Conservation (phyloP, 2,113 vertebrate genomes). For the Rhabdornis inornatus region DNA sequence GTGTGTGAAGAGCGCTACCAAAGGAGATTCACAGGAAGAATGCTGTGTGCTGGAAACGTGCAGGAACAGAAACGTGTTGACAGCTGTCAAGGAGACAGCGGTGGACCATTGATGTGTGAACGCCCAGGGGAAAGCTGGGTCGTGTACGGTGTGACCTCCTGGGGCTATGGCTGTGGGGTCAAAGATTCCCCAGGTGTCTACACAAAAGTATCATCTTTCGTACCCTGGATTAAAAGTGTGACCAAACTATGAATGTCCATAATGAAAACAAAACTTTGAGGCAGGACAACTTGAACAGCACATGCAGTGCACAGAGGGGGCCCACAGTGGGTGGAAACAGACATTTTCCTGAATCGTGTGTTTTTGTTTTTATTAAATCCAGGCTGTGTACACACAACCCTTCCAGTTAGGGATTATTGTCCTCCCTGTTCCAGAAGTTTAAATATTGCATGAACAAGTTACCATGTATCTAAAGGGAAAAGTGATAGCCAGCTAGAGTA, state of each 20-base stretch:
- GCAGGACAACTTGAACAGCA: not conserved
- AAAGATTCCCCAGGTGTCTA: slow-evolving; percentile 94
- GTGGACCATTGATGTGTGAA: slow-evolving; percentile 92
- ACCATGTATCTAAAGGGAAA: not conserved
- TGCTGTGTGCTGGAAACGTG: slow-evolving; percentile 91
- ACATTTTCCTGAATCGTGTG: not conserved
- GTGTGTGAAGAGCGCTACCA: slow-evolving; percentile 87
- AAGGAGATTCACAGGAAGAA: slow-evolving; percentile 87
- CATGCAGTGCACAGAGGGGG: not conserved
- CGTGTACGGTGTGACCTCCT: slow-evolving; percentile 93
- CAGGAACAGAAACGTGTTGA: slow-evolving; percentile 81
- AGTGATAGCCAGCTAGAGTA: not conserved
- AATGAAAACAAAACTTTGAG: not conserved
- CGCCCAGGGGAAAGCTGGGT: slow-evolving; percentile 85
- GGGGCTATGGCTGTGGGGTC: slow-evolving; percentile 91
- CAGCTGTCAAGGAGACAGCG: slow-evolving; percentile 96
- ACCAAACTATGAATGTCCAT: slow-evolving; percentile 68
- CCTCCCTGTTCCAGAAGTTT: not conserved
- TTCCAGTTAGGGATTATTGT: not conserved
- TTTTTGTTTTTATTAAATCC: not conserved
- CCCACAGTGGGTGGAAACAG: not conserved
- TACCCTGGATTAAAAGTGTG: slow-evolving; percentile 89
- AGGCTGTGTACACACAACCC: not conserved
- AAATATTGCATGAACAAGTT: not conserved
- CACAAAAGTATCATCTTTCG: slow-evolving; percentile 91